Evolutionary conservation across 1,140 invertebrate species (phyloP), one percentile per base, ranked within the genome.

Genomic region (Nomia melanderi): DNA sequence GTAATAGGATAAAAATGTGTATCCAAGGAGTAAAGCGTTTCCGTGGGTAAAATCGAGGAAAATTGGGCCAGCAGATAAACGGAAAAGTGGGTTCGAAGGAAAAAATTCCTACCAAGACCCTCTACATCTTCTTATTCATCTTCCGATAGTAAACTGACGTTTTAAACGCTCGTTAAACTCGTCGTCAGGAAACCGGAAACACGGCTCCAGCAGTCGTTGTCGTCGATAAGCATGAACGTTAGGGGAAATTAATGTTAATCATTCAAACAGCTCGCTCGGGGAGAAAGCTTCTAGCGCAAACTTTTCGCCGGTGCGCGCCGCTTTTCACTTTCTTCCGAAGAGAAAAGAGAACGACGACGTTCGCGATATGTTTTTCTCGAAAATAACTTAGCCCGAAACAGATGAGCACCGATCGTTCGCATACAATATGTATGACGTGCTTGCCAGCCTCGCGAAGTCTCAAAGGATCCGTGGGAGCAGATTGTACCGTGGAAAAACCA

Each of bases 401-500:
- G 4, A 20, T 9, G 11, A 39, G 14, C 59, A 73, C 63, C 59
- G 41, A 53, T 23, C 25, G 31, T 73, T 73, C 63, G 25, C 70
- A 73, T 73, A 53, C 44, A 17, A 31, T 20, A 63, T 53, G 31
- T 14, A 31, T 73, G 29, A 63, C 31, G 57, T 29, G 31, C 23
- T 53, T 31, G 57, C 25, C n/a, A n/a, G n/a, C n/a, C n/a, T n/a
- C n/a, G 14, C 17, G 9, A 9, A 47, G 25, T 20, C 20, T 73
- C 44, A 73, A 73, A 73, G 57, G 31, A n/a, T 6, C 17, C 17
- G 9, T 12, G 12, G n/a, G 6, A 62, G 25, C 57, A 63, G 70
- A 53, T 73, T 63, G 70, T 25, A 44, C 63, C 59, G n/a, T n/a
- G 70, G 59, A 8, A 8, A 44, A 53, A 73, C 59, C n/a, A 25